Percentiles rank a stretch among this genome's conserved stretches.
Conservation (phyloP, 2,113 vertebrate genomes). For the Thunnus maccoyii region DNA sequence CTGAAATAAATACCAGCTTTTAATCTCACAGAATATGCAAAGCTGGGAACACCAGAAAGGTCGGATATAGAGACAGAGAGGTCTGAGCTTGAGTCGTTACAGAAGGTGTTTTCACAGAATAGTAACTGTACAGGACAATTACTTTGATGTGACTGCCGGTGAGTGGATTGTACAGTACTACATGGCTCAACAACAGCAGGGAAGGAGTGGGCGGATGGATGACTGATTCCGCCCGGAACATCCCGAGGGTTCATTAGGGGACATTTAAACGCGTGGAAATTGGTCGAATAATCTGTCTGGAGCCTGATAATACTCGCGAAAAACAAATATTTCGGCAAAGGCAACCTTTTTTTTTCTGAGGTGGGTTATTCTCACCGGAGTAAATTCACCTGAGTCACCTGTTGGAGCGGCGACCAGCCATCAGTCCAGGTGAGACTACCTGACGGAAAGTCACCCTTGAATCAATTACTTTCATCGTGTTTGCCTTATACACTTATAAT, state of each 20-base stretch:
- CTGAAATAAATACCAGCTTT: constrained; percentile 55
- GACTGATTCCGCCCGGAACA: not conserved
- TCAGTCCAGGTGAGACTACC: constrained; percentile 44
- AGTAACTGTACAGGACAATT: no score
- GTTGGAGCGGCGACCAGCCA: constrained; percentile 18
- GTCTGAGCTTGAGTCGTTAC: not conserved
- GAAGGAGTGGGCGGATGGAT: constrained; percentile 34
- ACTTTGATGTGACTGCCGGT: not conserved
- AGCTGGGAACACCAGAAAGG: constrained; percentile 54
- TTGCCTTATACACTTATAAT: not conserved
- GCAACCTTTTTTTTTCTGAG: not conserved
- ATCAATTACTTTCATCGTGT: not conserved
- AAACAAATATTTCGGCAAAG: not conserved
- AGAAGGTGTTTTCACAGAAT: not conserved
- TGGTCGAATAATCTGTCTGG: not conserved
- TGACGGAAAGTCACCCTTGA: not conserved
- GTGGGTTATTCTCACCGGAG: not conserved
- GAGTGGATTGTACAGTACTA: not conserved
- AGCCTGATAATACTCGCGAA: not conserved
- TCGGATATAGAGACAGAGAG: not conserved
- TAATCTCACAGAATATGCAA: constrained; percentile 80
- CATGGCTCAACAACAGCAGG: constrained; percentile 10
- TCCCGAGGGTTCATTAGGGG: not conserved
- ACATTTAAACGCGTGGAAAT: not conserved
- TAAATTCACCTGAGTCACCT: constrained; percentile 41